phyloP scores from a whole-genome alignment of 2,888 invertebrate species.

The Scelioninae gen. 1 region DNA sequence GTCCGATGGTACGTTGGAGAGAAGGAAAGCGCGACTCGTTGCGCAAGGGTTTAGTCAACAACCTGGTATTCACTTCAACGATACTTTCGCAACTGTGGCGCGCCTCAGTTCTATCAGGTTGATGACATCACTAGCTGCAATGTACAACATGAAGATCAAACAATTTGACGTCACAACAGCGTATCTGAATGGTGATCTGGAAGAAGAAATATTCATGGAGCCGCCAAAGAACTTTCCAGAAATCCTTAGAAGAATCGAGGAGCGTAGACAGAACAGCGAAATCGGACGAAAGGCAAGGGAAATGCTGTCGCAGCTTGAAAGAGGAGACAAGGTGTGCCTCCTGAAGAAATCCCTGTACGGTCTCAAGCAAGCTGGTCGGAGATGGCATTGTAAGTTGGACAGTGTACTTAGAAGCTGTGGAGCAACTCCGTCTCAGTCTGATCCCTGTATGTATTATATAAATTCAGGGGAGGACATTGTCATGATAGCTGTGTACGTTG shows the following conservation, averaged over 20 bases:
- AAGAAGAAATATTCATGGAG: constrained; percentile 12
- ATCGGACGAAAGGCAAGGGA: constrained; percentile 64
- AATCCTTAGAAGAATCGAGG: constrained; percentile 21
- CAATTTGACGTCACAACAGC: constrained; percentile 10
- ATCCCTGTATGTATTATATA: constrained; percentile 26
- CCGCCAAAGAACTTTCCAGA: constrained; percentile 2
- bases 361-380: constrained; percentile 29
- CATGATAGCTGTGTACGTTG: constrained; percentile 12
- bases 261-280: constrained; percentile 48
- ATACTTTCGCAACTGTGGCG: constrained; percentile 8
- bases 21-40: constrained; percentile 11
- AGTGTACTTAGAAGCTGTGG: constrained; percentile 10
- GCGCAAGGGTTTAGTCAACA: constrained; percentile 10
- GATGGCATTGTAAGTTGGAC: constrained; percentile 37
- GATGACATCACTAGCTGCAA: neutral
- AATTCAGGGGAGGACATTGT: constrained; percentile 25
- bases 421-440: neutral
- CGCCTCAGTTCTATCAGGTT: neutral
- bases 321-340: constrained; percentile 22
- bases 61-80: neutral
- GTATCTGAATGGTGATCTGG: constrained; percentile 13
- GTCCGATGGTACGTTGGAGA: constrained; percentile 7
- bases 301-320: constrained; percentile 11
- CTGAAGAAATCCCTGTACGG: constrained; percentile 40
- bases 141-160: constrained; percentile 2